Evolutionary conservation across 2,888 invertebrate genomes (phyloP), one percentile per base, ranked within the genome.

Genomic region (Polydesmus complanatus): DNA sequence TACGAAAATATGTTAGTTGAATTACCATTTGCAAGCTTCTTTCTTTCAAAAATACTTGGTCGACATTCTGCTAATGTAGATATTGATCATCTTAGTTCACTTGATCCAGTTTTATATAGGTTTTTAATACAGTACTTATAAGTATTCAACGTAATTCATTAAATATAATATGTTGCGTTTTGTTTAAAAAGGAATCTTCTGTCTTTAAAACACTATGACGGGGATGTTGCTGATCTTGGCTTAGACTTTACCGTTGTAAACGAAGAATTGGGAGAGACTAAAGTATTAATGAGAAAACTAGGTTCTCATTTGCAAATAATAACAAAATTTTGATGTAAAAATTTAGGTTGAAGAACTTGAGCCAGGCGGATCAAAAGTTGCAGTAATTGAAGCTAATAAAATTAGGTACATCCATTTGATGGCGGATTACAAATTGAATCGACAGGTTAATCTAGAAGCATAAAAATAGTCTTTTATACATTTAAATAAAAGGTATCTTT

Each of bases 321-420:
- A n/a, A n/a, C n/a, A n/a, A n/a, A n/a, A n/a, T n/a, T n/a, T n/a
- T n/a, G n/a, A n/a, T n/a, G n/a, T n/a, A n/a, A 49, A 60, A 23
- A 21, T 58, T 49, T 72, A 84, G 82, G 79, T 90, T 65, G 85
- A 91, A 62, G 96, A 97, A 70, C 75, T 98, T 62, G 95, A 94
- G 73, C 85, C 89, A 0, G 85, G 87, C 62, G 98, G 97, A 1
- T 79, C 85, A 55, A 87, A 90, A 70, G 92, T 93, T 71, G 82
- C 87, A 11, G 97, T 98, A 0, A 93, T 89, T 11, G 85, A 85
- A 65, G 83, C 85, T 67, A 98, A 98, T 78, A 83, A 92, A 64
- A 88, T 95, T 71, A 95, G 97, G 74, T 98, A 97, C 73, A 89
- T 98, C 67, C 94, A 96, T 74, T 78, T 92, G 66, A 86, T 97